Evolutionary conservation across 2,113 vertebrate species (phyloP).

Genomic region (Corydoras sp.): DNA sequence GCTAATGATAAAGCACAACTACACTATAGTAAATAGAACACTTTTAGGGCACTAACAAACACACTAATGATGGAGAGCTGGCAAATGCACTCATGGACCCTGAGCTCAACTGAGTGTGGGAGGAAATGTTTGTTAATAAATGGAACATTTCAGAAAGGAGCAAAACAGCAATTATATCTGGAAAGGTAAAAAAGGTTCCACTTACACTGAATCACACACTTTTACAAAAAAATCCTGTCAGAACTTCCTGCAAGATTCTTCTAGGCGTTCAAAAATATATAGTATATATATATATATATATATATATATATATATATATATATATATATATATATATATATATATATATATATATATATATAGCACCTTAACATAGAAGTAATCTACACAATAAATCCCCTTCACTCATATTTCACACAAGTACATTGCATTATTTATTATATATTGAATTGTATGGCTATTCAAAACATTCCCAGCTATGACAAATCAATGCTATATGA

Average conservation of each 20-base stretch:
- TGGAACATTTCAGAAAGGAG: background rate
- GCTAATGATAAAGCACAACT: slow-evolving; percentile 10
- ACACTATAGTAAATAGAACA: slow-evolving; percentile 27
- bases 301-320: too few species aligned
- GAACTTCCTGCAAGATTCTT: slow-evolving; percentile 17
- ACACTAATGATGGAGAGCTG: slow-evolving; percentile 26
- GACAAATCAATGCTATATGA: slow-evolving; percentile 14
- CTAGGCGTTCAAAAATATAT: slow-evolving; percentile 23
- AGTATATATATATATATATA: too few species aligned
- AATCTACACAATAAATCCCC: slow-evolving; percentile 27
- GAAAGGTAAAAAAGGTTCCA: background rate
- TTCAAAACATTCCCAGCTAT: slow-evolving; percentile 25
- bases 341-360: too few species aligned
- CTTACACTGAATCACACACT: slow-evolving; percentile 18
- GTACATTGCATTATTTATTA: slow-evolving; percentile 35
- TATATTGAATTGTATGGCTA: slow-evolving; percentile 5
- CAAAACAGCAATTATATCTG: slow-evolving; percentile 8
- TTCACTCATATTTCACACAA: slow-evolving; percentile 19
- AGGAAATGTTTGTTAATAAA: slow-evolving; percentile 39
- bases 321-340: too few species aligned
- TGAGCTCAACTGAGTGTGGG: slow-evolving; percentile 23
- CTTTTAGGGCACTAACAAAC: slow-evolving; percentile 23
- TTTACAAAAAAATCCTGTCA: slow-evolving; percentile 9
- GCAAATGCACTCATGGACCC: slow-evolving; percentile 31
- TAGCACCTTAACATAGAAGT: slow-evolving; percentile 3